Base-by-base conservation (phyloP, 1,140 invertebrate species). In the Penaeus chinensis region DNA sequence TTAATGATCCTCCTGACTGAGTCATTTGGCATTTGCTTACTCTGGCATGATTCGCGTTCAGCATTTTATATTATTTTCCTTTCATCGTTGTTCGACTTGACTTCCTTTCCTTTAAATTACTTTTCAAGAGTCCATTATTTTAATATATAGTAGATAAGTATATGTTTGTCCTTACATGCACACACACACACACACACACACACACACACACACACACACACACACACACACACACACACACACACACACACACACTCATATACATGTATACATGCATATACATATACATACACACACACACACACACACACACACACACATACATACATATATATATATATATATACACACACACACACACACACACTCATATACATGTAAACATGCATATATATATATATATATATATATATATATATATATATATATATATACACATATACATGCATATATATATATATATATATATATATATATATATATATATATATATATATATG, bases 391-490 rank as follows among this genome's bases (percentile, higher is more conserved):
- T 71, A 74, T 32, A 32, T 74, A 74, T 74, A 74, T 20, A 37
- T 74, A 74, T 74, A 27, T 11, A 27, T 74, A 74, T 74, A 32
- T 11, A 74, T 74, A 74, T 16, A 74, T 71, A 71, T 8, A 71
- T 71, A 71, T 16, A n/a, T 71, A 71, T n/a, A 71, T 71, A 71
- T n/a, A 71, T 71, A 71, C 32, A n/a, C 20, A n/a, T 1, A 11
- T 71, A n/a, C 32, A n/a, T 71, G 18, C 18, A 71, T 71, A 71
- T 71, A 71, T 71, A 71, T n/a, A 71, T 71, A 71, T n/a, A 71
- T 71, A 71, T n/a, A 71, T 71, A 71, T n/a, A 71, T 71, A 71
- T 71, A 71, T 71, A 71, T 71, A 71, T 71, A 71, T 71, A 71
- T 71, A 71, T 71, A 71, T 71, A 71, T 71, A 71, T 71, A 71